Base-by-base conservation (phyloP, 23 tunicate species). In the Halocynthia aurantium region DNA sequence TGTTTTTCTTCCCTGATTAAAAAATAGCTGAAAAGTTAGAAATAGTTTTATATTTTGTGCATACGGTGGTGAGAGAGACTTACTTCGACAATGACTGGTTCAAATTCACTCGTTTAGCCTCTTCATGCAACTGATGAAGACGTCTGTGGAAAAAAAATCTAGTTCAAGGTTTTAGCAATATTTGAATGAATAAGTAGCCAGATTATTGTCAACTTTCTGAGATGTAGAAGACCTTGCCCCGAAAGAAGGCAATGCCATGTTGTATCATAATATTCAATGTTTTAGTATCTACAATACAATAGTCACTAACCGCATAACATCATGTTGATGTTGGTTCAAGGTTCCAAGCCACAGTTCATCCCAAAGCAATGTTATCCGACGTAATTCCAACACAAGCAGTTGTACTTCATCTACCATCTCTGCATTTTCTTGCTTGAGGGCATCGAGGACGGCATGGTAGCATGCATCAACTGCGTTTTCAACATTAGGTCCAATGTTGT, bases 341-440 rank as follows among this genome's bases (percentile, higher is more conserved):
- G 90, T 94, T 64, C 99, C 99, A 22, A 94, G 79, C 99, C 99
- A 94, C 76, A 94, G 76, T 56, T 94, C 99, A 56, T 94, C 99
- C 99, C 99, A 94, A 11, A 94, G 69, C 44, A 94, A 52, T 19
- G 99, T 94, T 62, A 94, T 88, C 63, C 99, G 53, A 10, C 99
- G 68, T 62, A 94, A 53, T 73, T 94, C 99, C 22, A 50, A 55
- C 50, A 94, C 99, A 62, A 88, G 73, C 61, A 94, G 71, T 66
- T 89, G 90, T 6, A 88, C 95, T 55, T 94, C 99, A 10, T 81
- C 62, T 54, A 94, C 99, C 50, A 77, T 81, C 4, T 78, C 68
- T 7, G 71, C 80, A 61, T 82, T 78, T 72, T 86, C 81, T 50
- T 80, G 55, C 50, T 64, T 49, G 22, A 92, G 78, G 20, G 92